Evolutionary conservation across 92 coral and sea anemone genomes (phyloP).

Genomic region (Siderastrea radians): DNA sequence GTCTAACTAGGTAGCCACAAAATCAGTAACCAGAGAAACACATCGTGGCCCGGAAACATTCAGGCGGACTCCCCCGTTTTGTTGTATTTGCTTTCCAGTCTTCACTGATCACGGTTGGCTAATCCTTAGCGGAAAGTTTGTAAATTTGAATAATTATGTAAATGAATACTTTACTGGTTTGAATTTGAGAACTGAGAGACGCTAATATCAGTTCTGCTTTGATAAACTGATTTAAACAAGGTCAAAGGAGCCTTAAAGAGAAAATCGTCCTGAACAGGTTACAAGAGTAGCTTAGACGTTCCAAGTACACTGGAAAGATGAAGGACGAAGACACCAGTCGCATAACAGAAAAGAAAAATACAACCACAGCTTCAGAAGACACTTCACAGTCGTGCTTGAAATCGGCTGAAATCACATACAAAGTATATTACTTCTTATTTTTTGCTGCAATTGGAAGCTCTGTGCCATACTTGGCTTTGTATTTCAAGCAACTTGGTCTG

Average conservation of each 20-base stretch:
- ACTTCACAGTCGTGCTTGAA: not conserved
- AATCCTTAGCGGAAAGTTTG: too few species aligned
- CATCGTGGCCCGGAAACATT: too few species aligned
- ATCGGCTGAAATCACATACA: not conserved
- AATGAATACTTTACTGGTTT: not conserved
- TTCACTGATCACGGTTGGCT: too few species aligned
- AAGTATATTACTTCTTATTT: conserved; percentile 19
- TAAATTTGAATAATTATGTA: not conserved
- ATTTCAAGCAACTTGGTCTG: conserved; percentile 60
- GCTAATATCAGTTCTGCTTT: too few species aligned
- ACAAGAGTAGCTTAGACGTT: not conserved
- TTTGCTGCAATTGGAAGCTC: conserved; percentile 53
- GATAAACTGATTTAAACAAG: too few species aligned
- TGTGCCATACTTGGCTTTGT: conserved; percentile 41
- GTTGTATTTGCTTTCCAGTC: too few species aligned
- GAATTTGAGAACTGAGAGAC: not conserved
- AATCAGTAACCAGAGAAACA: too few species aligned
- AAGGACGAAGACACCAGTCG: not conserved
- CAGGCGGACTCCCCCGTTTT: too few species aligned
- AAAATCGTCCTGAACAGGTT: not conserved
- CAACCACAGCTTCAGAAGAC: not conserved
- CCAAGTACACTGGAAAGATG: not conserved
- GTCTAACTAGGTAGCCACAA: too few species aligned
- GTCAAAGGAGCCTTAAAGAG: too few species aligned
- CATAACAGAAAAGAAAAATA: not conserved